Evolutionary conservation across 2,888 invertebrate genomes (phyloP).

Genomic region (Eumacrocentrus americanus): DNA sequence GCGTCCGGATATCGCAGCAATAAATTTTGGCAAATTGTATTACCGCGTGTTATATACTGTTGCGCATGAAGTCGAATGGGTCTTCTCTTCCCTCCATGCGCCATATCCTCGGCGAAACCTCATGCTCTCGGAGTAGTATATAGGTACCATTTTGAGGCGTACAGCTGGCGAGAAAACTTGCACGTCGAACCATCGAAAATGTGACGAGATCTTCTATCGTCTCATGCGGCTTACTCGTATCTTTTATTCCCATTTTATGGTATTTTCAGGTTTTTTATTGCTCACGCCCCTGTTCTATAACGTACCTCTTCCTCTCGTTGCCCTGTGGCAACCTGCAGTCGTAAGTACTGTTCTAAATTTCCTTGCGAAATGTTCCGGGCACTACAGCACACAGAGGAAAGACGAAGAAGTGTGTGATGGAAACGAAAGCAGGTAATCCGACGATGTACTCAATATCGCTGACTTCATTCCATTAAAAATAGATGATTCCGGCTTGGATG

Average conservation of each 20-base stretch:
- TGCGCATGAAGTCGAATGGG: slow-evolving; percentile 48
- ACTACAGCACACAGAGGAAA: slow-evolving; percentile 10
- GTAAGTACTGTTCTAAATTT: slow-evolving; percentile 35
- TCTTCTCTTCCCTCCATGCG: slow-evolving; percentile 17
- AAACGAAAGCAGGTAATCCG: neutral
- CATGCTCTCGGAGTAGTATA: no score
- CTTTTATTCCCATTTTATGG: neutral
- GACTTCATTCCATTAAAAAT: no score
- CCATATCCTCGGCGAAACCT: slow-evolving; percentile 3
- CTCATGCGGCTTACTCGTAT: slow-evolving; percentile 9
- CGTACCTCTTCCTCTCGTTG: slow-evolving; percentile 11
- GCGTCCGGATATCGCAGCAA: slow-evolving; percentile 40
- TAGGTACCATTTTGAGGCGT: neutral
- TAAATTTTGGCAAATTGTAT: slow-evolving; percentile 56
- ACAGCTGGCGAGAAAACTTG: slow-evolving; percentile 1
- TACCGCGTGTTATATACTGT: slow-evolving; percentile 52
- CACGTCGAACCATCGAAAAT: neutral
- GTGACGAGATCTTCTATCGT: neutral
- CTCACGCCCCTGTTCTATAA: neutral
- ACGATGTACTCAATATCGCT: no score
- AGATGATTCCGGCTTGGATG: no score
- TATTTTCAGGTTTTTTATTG: neutral
- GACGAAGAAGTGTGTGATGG: slow-evolving; percentile 5
- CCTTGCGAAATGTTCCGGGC: slow-evolving; percentile 26
- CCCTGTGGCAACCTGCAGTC: slow-evolving; percentile 21